Percentiles rank a stretch among this genome's conserved stretches.
These are phyloP conservation scores for Erpornis zantholeuca DNA, from an alignment of 2,113 vertebrate genomes.

Conservation along the genomic window DNA sequence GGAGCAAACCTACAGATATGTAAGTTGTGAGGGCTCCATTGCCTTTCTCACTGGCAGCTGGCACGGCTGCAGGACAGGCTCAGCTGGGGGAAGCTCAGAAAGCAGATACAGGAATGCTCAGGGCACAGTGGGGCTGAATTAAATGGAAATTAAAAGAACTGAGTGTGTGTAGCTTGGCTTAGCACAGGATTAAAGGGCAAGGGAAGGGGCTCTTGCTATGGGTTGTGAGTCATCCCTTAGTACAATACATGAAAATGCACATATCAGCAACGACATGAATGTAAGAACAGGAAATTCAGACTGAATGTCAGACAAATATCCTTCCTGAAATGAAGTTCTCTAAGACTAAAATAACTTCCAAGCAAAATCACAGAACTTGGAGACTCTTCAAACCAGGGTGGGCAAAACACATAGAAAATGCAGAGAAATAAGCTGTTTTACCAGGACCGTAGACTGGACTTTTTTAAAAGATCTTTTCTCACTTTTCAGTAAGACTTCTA, in stretches of 20 bases:
- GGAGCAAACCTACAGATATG: not conserved
- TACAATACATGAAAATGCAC: not conserved
- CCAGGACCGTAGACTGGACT: not conserved
- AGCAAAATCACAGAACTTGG: not conserved
- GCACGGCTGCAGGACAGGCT: not conserved
- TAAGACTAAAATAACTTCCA: not conserved
- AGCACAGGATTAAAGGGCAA: not conserved
- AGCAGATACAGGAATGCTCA: not conserved
- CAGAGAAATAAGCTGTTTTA: not conserved
- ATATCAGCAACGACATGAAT: not conserved
- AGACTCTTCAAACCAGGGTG: not conserved
- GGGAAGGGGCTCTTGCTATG: not conserved
- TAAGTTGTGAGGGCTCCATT: not conserved
- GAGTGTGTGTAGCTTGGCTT: not conserved
- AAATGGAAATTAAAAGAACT: not conserved
- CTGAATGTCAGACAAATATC: not conserved
- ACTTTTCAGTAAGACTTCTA: not conserved
- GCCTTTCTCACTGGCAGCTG: not conserved
- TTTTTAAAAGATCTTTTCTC: not conserved
- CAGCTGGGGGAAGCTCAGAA: not conserved
- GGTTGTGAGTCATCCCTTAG: not conserved
- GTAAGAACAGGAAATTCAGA: not conserved
- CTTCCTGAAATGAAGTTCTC: not conserved
- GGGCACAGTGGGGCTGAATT: not conserved
- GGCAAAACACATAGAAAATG: not conserved